Base-by-base conservation (phyloP, 2,113 vertebrate genomes). In the Stomatorhinus ivindoensis region DNA sequence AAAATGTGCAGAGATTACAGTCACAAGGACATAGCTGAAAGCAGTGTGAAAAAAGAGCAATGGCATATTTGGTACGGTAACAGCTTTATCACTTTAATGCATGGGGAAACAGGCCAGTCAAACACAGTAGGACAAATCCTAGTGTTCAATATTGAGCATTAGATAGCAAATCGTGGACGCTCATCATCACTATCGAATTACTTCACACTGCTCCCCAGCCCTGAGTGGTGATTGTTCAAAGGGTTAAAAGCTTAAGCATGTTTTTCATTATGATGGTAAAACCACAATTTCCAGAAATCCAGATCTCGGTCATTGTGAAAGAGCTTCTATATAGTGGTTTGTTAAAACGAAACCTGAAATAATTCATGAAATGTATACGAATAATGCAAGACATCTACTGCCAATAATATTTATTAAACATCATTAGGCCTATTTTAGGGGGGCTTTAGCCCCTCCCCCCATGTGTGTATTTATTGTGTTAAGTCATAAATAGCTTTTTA, bases 171-270 rank as follows among this genome's bases (percentile, higher is more conserved):
- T 47, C 46, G 1, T 85, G 21, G 44, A 48, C 46, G 21, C 21
- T 27, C 9, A 8, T 1, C 24, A n/a, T 84, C 17, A 24, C 44
- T 31, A 13, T 44, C 8, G 10, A 21, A 84, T 84, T 42, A 10
- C 80, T 44, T 84, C 19, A 48, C 21, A 50, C 7, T 85, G 21
- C n/a, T 46, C n/a, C 46, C 24, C 44, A 85, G 9, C 46, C 11
- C 83, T 27, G 46, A 47, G 46, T 27, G 83, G 83, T 10, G 83
- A 46, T 5, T 50, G 24, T 89, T 92, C 88, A 42, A 91, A 91
- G 86, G 19, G 91, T 93, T 94, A 92, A 94, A 94, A 90, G 90
- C 89, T 91, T 94, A 94, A 95, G 93, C 92, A 92, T 92, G 92
- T 94, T 94, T 94, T 84, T 93, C n/a, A 89, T 91, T 21, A 7